Base-by-base conservation (phyloP, 2,888 invertebrate species). In the Aplocera efformata region DNA sequence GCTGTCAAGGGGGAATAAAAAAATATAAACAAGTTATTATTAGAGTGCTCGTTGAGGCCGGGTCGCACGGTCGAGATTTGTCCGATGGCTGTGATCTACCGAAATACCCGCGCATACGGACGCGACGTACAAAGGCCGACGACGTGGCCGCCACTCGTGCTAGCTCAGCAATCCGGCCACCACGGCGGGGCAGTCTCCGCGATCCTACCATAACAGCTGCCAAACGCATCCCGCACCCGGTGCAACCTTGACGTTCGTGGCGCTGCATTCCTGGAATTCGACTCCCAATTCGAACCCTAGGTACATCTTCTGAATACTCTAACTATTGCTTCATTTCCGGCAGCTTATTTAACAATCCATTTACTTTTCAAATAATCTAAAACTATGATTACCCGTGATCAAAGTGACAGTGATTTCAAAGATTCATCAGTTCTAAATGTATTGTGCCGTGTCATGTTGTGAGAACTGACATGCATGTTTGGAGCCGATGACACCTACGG, bases 21-120 rank as follows among this genome's bases (percentile, higher is more conserved):
- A 85, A 86, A 85, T 83, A 86, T 88, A 88, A 86, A 88, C 85
- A 88, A 81, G 83, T 77, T 88, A 88, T 84, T 76, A 85, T 80
- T 88, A 86, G 86, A 83, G 77, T 68, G 85, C 84, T 84, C 82
- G 79, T 79, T 72, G 79, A 77, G 74, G 71, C 85, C 76, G 83
- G 84, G 85, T 84, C 83, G 86, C 83, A 82, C 80, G 83, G 85
- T 84, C 81, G 82, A 77, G 81, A 86, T 84, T 79, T 83, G 81
- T 83, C 79, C 74, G 80, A 84, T 82, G 84, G 75, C 69, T 73
- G 75, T 80, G 85, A 82, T 83, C 78, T 84, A 86, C 86, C 71
- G 77, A 86, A 85, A 86, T 86, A 88, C 69, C 75, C 86, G 74
- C 74, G 82, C 76, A 80, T 75, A 75, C 78, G 70, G 52, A 62